A percentile compares a stretch with the other conserved stretches of the same genome.
These are phyloP conservation scores for Marcusenius ussheri DNA, from an alignment of 2,113 vertebrate genomes.

Conservation along the genomic window DNA sequence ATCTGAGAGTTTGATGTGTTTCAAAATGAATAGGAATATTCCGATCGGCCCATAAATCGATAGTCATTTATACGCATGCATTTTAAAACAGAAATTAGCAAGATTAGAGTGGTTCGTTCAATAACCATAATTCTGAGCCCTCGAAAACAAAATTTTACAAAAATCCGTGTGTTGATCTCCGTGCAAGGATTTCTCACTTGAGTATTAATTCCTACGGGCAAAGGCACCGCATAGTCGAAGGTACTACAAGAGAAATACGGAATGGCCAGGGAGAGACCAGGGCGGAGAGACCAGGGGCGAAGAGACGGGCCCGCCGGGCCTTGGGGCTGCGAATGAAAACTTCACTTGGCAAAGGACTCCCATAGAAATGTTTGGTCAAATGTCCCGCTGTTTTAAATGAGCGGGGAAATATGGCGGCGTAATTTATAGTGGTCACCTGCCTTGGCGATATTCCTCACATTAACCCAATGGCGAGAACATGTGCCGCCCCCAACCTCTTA, in stretches of 20 bases:
- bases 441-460: not conserved
- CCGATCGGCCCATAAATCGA: not conserved
- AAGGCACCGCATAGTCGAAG: not conserved
- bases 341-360: not conserved
- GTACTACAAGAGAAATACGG: not conserved
- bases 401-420: not conserved
- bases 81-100: not conserved
- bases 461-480: not conserved
- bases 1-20: not conserved
- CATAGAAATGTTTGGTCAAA: not conserved
- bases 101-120: not conserved
- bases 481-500: not conserved
- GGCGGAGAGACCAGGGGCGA: too few species aligned
- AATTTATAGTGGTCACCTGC: slow-evolving; percentile 3
- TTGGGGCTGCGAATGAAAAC: not conserved
- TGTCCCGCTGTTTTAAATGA: slow-evolving; percentile 12
- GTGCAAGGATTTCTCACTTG: not conserved
- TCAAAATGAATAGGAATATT: not conserved
- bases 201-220: not conserved
- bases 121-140: not conserved
- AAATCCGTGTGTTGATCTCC: not conserved
- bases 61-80: not conserved
- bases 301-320: not conserved
- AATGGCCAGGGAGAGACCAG: too few species aligned
- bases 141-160: not conserved